Base-by-base conservation (phyloP, 2,888 invertebrate species). In the Dryadula phaetusa region DNA sequence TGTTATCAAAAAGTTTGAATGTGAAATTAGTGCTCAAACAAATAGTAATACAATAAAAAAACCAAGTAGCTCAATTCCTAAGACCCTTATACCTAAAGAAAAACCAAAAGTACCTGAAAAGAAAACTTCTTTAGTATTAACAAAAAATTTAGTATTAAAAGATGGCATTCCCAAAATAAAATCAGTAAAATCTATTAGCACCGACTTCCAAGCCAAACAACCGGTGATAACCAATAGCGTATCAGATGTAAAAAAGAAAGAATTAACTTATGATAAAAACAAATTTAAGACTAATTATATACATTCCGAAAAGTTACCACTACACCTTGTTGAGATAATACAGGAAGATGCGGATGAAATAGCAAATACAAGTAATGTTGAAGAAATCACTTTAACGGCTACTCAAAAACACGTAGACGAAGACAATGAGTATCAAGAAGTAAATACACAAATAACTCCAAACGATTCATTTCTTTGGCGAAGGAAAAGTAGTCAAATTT, bases 381-480 rank as follows among this genome's bases (percentile, higher is more conserved):
- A 75, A 72, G 64, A 60, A 5, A 49, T 46, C 2, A 32, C 6
- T 58, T 34, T 66, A 28, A 71, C 62, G 58, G 49, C 67, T 28
- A 72, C 67, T 49, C 65, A 70, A 37, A 63, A 70, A 68, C 72
- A 66, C 62, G 34, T 73, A 61, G 62, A 69, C 62, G 64, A 73
- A 25, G 61, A 66, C 44, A 70, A 74, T 67, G 56, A 72, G 8
- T 82, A 83, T 71, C 80, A 87, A 77, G 87, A 88, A 53, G 76
- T 89, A 12, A 85, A 79, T 74, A 76, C 87, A 20, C 82, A 80
- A 14, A 89, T 94, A 64, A 90, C 93, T 74, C 95, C 95, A 1
- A 95, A 95, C 77, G 93, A 92, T 72, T 95, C 95, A 4, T 95
- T 95, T 82, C 84, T 95, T 42, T 95, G 95, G 94, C 93, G 94